Evolutionary conservation across 2,888 invertebrate genomes (phyloP), one percentile per base, ranked within the genome.

Genomic region (Apamea epomidion): DNA sequence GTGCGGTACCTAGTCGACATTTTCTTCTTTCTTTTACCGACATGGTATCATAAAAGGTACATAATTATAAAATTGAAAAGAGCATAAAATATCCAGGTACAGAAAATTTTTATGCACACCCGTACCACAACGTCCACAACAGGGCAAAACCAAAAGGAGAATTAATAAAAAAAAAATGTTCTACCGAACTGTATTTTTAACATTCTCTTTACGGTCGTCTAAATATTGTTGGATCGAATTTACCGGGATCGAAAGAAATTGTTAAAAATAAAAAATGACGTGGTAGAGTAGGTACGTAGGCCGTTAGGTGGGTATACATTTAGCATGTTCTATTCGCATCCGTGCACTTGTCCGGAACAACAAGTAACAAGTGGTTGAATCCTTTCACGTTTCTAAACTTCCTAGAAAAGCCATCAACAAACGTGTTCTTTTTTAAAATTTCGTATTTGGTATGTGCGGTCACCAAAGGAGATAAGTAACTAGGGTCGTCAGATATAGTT

Each of bases 311-410:
- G 72, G 42, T 74, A 79, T 71, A 74, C 64, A 58, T 80, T 64
- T 80, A 81, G 86, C 80, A 81, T 82, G 79, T 89, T 88, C 79
- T 78, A 80, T 91, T 82, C 90, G 90, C 91, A 85, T 89, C 86
- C 88, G 82, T 89, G 90, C 90, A 87, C 89, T 91, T 91, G 91
- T 92, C 90, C 81, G 78, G 85, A 83, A 85, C 90, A 91, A 89
- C 87, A 85, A 88, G 83, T 88, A 90, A 89, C 87, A 88, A 89
- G 89, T 90, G 84, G 88, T 86, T 84, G 64, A 87, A 85, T 83
- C 74, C 81, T 85, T 82, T 80, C 71, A 74, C 70, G 70, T 77
- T 80, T 65, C 32, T 78, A 68, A 21, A 62, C 29, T 45, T 67
- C 12, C 87, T 87, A 72, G 89, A 88, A 82, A 21, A 29, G 85